Conservation (phyloP, 2,113 vertebrate species). For the Sitta europaea region DNA sequence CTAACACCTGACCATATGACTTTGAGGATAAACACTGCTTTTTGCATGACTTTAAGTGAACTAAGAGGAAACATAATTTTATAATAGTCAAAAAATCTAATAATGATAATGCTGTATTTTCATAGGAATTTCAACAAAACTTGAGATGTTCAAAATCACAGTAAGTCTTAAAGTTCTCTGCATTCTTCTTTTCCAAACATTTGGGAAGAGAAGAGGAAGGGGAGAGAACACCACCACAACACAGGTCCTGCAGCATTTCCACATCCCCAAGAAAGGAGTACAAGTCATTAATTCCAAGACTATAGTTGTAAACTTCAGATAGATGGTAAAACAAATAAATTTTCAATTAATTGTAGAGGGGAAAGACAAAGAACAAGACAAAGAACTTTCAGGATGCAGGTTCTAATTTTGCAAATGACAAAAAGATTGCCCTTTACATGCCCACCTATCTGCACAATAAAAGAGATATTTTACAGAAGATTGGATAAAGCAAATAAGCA, state of each 20-base stretch:
- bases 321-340: not conserved
- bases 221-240: accelerated
- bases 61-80: not conserved
- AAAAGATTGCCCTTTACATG: not conserved
- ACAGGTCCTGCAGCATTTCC: not conserved
- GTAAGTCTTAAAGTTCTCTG: not conserved
- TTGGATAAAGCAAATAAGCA: not conserved
- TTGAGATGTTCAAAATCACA: not conserved
- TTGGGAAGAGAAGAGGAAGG: not conserved
- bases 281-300: not conserved
- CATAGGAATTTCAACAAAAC: not conserved
- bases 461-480: not conserved
- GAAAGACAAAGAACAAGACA: not conserved
- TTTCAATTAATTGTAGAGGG: not conserved
- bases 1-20: not conserved
- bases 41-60: not conserved
- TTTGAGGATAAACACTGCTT: not conserved
- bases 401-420: not conserved
- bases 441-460: too few species aligned
- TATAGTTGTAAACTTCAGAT: not conserved
- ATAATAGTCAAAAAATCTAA: not conserved
- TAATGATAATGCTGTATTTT: not conserved
- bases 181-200: not conserved
- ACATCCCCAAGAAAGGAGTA: not conserved
- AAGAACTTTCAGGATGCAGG: not conserved